phyloP scores from a whole-genome alignment of 2,888 invertebrate genomes.

The Villa cingulata region DNA sequence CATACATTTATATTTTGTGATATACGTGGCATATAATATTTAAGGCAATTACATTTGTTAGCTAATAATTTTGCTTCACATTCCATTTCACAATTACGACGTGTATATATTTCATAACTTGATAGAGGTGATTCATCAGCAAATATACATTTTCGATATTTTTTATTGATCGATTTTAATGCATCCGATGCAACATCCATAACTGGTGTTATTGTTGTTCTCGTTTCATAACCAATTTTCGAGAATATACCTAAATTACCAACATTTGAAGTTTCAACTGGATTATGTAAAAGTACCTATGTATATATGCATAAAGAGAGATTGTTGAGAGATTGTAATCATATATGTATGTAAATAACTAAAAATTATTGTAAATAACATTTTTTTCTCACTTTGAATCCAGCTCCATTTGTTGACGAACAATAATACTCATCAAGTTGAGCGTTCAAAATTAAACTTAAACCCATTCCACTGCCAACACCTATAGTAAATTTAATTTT shows the following conservation, averaged over 20 bases:
- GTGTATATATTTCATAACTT: constrained; percentile 58
- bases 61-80: constrained; percentile 61
- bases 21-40: constrained; percentile 41
- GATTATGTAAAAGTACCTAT: constrained; percentile 63
- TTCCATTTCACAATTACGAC: constrained; percentile 65
- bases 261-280: constrained; percentile 68
- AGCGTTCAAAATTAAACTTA: constrained; percentile 57
- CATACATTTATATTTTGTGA: constrained; percentile 56
- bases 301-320: no score
- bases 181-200: constrained; percentile 36
- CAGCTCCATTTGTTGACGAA: constrained; percentile 53
- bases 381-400: constrained; percentile 26
- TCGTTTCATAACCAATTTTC: constrained; percentile 56
- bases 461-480: constrained; percentile 53
- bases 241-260: constrained; percentile 59
- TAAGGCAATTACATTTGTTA: constrained; percentile 26
- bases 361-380: no score
- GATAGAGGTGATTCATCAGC: constrained; percentile 53
- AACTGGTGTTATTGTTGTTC: constrained; percentile 53
- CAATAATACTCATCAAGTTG: constrained; percentile 64
- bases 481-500: background rate
- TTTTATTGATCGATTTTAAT: constrained; percentile 44
- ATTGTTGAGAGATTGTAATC: no score
- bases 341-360: no score
- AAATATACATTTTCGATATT: constrained; percentile 58